Percentiles rank a stretch among this genome's conserved stretches.
Conservation (phyloP, 2,113 vertebrate genomes). For the Aptenodytes forsteri region DNA sequence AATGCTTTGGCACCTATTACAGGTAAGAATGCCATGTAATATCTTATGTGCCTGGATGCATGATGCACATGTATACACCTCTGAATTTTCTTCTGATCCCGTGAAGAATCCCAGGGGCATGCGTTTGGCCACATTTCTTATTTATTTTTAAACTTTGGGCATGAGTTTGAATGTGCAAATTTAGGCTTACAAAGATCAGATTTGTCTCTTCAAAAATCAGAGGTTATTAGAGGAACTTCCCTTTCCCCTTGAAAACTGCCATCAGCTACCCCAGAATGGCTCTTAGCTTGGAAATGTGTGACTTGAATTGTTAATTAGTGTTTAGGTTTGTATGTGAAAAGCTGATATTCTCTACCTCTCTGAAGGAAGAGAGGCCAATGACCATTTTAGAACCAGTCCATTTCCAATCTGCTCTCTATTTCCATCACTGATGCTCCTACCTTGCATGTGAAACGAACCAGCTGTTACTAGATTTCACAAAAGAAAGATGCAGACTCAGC, state of each 20-base stretch:
- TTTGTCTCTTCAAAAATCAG: neutral
- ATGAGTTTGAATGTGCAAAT: neutral
- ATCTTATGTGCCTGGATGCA: neutral
- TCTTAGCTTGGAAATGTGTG: neutral
- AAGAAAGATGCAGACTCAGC: neutral
- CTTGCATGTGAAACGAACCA: neutral
- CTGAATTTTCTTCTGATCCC: neutral
- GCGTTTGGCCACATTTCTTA: neutral
- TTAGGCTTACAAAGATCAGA: neutral
- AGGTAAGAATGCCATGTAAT: neutral
- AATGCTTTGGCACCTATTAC: neutral
- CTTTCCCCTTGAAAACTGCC: neutral
- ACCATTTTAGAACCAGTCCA: neutral
- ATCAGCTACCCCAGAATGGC: neutral
- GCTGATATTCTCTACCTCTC: neutral
- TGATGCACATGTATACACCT: neutral
- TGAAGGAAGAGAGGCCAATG: neutral
- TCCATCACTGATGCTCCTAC: neutral
- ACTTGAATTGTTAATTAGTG: neutral
- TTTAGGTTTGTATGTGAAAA: neutral
- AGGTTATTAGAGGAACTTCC: neutral
- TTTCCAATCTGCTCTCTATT: neutral
- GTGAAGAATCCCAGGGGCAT: neutral
- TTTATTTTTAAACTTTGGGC: neutral
- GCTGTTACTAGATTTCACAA: neutral